These are phyloP conservation scores for Cistogaster globosa DNA, from an alignment of 2,888 invertebrate species.

Conservation along the genomic window DNA sequence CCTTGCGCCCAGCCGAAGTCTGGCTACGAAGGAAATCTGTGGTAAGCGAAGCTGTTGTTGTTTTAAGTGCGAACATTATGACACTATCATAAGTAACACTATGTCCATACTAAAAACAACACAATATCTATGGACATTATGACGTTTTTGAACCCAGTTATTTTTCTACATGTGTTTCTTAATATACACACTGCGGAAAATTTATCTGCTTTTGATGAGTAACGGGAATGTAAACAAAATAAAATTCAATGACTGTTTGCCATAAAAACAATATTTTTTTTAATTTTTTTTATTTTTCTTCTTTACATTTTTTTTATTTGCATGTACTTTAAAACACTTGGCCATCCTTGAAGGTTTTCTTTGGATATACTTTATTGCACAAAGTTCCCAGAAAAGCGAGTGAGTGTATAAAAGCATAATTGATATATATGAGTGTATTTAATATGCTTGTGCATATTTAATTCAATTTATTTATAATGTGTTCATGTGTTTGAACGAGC, in stretches of 20 bases:
- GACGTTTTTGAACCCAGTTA: too few species aligned
- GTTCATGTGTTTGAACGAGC: conserved; percentile 12
- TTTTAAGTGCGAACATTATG: too few species aligned
- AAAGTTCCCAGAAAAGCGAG: conserved; percentile 6
- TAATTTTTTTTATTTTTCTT: neutral
- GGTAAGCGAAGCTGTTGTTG: too few species aligned
- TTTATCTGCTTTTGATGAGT: conserved; percentile 8
- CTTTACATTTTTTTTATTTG: conserved; percentile 16
- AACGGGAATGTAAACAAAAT: conserved; percentile 41
- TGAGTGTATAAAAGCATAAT: neutral
- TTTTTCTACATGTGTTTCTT: too few species aligned
- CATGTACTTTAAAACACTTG: conserved; percentile 51
- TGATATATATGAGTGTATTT: conserved; percentile 6
- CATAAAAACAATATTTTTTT: conserved; percentile 27
- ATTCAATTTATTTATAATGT: conserved; percentile 60
- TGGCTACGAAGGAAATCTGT: too few species aligned
- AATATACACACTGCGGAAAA: neutral
- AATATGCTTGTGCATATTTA: conserved; percentile 57
- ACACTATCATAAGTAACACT: too few species aligned
- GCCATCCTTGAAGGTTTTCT: conserved; percentile 33
- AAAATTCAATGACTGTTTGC: conserved; percentile 60
- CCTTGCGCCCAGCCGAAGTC: too few species aligned
- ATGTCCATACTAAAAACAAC: too few species aligned
- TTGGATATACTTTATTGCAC: conserved; percentile 16
- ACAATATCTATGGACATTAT: too few species aligned